Conservation (phyloP, 2,113 vertebrate genomes). For the Peucedramus taeniatus region DNA sequence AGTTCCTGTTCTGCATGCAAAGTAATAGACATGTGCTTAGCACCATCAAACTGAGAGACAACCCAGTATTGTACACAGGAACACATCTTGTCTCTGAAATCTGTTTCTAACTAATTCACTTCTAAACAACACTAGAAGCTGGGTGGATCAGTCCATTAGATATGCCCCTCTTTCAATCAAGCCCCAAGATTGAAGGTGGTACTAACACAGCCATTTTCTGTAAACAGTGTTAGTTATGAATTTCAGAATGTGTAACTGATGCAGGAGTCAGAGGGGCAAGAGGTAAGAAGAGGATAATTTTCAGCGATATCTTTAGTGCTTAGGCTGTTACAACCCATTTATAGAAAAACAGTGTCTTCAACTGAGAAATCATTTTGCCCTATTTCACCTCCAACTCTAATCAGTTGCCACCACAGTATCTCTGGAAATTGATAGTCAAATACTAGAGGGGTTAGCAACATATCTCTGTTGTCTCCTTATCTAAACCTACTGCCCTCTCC, state of each 20-base stretch:
- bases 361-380: background rate
- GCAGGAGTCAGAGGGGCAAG: background rate
- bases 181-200: background rate
- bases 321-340: background rate
- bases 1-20: background rate
- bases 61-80: background rate
- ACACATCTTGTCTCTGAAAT: background rate
- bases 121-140: background rate
- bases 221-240: background rate
- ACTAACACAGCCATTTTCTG: background rate
- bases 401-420: background rate
- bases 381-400: background rate
- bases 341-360: background rate
- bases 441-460: background rate
- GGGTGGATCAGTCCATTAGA: background rate
- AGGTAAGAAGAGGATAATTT: background rate
- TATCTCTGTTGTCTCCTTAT: background rate
- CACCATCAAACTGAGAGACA: background rate
- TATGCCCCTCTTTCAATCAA: background rate
- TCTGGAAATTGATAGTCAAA: background rate
- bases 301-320: background rate
- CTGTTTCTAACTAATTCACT: slow-evolving; percentile 5
- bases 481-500: background rate
- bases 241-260: background rate
- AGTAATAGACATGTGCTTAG: background rate